phyloP scores from a whole-genome alignment of 1,140 invertebrate species.

The Bombyx mori region DNA sequence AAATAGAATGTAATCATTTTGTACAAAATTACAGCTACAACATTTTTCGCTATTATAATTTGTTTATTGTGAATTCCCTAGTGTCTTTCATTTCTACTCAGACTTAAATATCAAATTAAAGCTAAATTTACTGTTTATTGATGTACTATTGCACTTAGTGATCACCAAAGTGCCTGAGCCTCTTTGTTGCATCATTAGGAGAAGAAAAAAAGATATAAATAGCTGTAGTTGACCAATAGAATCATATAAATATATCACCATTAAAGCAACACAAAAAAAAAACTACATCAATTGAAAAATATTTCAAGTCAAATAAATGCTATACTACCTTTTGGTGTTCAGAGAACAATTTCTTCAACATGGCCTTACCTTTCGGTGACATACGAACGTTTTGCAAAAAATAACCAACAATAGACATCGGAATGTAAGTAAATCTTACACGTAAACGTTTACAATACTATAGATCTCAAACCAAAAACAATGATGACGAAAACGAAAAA shows the following conservation, averaged over 20 bases:
- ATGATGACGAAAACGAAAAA: conserved; percentile 39
- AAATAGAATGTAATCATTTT: neutral
- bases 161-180: conserved; percentile 14
- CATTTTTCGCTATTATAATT: conserved; percentile 8
- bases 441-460: conserved; percentile 30
- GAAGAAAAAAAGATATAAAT: neutral
- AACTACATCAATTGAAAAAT: conserved; percentile 7
- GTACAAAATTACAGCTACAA: conserved; percentile 10
- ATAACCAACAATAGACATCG: conserved; percentile 29
- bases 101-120: conserved; percentile 44
- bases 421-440: conserved; percentile 57
- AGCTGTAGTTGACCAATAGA: neutral
- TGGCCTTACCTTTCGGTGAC: conserved; percentile 55
- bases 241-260: neutral
- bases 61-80: neutral
- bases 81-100: conserved; percentile 10
- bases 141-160: conserved; percentile 22
- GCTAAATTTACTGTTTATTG: conserved; percentile 22
- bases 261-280: conserved; percentile 25
- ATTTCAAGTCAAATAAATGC: conserved; percentile 69
- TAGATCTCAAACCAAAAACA: conserved; percentile 46
- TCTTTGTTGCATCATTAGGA: conserved; percentile 14
- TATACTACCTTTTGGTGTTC: conserved; percentile 67
- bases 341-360: conserved; percentile 45
- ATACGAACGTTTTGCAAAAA: conserved; percentile 34